Evolutionary conservation across 1,140 invertebrate species (phyloP).

Genomic region (Doryteuthis pealeii): DNA sequence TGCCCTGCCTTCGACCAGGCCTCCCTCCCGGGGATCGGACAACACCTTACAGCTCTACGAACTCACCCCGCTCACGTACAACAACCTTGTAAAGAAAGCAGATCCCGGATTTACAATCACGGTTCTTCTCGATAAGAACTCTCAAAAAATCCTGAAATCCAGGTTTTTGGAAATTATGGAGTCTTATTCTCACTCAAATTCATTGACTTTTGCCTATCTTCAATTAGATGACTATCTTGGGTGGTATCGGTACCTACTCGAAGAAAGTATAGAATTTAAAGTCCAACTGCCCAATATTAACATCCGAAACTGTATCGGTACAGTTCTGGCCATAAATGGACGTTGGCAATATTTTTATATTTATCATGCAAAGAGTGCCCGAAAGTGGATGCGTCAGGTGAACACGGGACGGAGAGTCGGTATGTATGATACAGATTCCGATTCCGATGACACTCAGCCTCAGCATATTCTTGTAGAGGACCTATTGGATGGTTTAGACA

Average conservation of each 20-base stretch:
- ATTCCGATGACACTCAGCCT: too few species aligned
- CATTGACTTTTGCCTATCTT: constrained; percentile 90
- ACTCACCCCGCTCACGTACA: constrained; percentile 90
- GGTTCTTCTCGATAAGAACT: constrained; percentile 79
- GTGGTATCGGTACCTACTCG: constrained; percentile 90
- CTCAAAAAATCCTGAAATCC: constrained; percentile 80
- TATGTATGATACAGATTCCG: neutral
- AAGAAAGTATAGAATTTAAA: constrained; percentile 67
- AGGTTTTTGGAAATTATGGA: constrained; percentile 91
- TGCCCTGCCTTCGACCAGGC: constrained; percentile 41
- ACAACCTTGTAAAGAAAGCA: constrained; percentile 86
- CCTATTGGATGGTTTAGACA: constrained; percentile 86
- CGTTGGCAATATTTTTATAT: constrained; percentile 97
- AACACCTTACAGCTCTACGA: constrained; percentile 75
- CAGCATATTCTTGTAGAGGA: constrained; percentile 66
- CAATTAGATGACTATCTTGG: constrained; percentile 84
- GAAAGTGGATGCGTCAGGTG: constrained; percentile 32
- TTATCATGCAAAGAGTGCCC: constrained; percentile 84
- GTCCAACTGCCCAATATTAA: constrained; percentile 83
- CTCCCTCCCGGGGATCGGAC: constrained; percentile 36
- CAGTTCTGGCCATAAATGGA: constrained; percentile 92
- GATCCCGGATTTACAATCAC: constrained; percentile 94
- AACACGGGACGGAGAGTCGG: constrained; percentile 30
- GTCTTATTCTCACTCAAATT: constrained; percentile 92
- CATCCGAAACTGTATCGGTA: constrained; percentile 94